These are phyloP conservation scores for Steatornis caripensis DNA, from an alignment of 2,113 vertebrate genomes.

Conservation along the genomic window DNA sequence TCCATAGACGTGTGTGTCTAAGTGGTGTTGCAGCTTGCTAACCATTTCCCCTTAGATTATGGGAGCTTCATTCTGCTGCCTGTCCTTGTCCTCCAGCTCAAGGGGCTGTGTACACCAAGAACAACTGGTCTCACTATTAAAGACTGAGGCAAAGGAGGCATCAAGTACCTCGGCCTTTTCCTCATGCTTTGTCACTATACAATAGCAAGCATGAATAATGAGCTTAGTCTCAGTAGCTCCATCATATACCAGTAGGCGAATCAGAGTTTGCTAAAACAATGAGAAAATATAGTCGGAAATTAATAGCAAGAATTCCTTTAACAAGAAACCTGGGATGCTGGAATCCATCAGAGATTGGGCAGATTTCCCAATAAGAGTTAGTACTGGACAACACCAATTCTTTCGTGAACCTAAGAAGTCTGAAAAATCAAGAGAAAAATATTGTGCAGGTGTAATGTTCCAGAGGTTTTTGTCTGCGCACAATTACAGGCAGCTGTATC, in stretches of 20 bases:
- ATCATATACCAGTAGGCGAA: neutral
- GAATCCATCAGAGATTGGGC: neutral
- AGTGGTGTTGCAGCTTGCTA: neutral
- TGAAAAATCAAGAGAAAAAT: neutral
- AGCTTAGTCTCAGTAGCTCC: neutral
- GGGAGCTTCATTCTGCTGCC: neutral
- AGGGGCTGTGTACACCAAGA: rapidly evolving
- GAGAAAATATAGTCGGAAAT: neutral
- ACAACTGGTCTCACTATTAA: neutral
- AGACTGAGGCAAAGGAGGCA: neutral
- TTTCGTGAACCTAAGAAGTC: neutral
- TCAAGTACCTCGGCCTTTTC: neutral
- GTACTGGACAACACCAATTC: neutral
- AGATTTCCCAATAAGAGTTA: neutral
- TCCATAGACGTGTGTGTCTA: neutral
- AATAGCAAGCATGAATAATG: neutral
- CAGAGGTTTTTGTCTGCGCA: rapidly evolving
- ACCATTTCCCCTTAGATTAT: neutral
- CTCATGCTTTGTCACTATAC: neutral
- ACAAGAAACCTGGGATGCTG: neutral
- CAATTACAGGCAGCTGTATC: neutral
- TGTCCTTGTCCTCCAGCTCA: neutral
- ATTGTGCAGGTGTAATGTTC: neutral
- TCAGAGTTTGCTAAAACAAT: neutral
- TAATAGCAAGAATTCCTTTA: neutral